Conservation (phyloP, 2,888 invertebrate species). For the Drosophila neotestacea region DNA sequence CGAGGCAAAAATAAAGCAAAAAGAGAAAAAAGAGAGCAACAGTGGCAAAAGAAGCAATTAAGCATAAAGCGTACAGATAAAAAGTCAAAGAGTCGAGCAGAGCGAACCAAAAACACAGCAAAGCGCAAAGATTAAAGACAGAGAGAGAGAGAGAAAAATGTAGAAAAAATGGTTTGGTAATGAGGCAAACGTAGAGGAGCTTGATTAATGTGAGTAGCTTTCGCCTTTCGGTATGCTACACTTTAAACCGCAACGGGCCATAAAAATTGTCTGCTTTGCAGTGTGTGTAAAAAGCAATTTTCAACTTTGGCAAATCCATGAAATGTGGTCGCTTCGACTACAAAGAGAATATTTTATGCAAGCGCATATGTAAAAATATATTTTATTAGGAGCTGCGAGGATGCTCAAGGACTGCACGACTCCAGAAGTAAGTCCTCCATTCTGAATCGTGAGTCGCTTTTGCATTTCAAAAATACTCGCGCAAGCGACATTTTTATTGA, state of each 20-base stretch:
- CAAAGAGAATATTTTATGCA: conserved; percentile 69
- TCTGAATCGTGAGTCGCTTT: conserved; percentile 38
- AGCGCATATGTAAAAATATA: conserved; percentile 65
- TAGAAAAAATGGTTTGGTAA: conserved; percentile 38
- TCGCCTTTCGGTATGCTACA: conserved; percentile 5
- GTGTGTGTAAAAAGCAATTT: conserved; percentile 52
- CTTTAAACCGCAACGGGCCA: conserved; percentile 51
- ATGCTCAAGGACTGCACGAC: conserved; percentile 7
- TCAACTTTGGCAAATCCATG: conserved; percentile 67
- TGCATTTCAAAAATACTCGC: conserved; percentile 56
- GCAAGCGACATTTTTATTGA: conserved; percentile 56
- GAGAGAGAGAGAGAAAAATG: conserved; percentile 3
- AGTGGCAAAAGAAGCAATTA: conserved; percentile 65
- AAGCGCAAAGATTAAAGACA: conserved; percentile 45
- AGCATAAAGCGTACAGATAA: conserved; percentile 68
- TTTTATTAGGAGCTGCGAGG: conserved; percentile 61
- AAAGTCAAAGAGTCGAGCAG: conserved; percentile 59
- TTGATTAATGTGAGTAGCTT: conserved; percentile 61
- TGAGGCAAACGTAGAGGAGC: conserved; percentile 46
- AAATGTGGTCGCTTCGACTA: conserved; percentile 63
- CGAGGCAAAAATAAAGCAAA: background rate
- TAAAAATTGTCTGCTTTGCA: conserved; percentile 52
- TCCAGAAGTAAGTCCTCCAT: conserved; percentile 4
- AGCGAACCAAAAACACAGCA: conserved; percentile 27
- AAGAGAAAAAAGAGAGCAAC: conserved; percentile 23